Evolutionary conservation across 2,113 vertebrate species (phyloP).

Genomic region (Coryphaenoides rupestris): DNA sequence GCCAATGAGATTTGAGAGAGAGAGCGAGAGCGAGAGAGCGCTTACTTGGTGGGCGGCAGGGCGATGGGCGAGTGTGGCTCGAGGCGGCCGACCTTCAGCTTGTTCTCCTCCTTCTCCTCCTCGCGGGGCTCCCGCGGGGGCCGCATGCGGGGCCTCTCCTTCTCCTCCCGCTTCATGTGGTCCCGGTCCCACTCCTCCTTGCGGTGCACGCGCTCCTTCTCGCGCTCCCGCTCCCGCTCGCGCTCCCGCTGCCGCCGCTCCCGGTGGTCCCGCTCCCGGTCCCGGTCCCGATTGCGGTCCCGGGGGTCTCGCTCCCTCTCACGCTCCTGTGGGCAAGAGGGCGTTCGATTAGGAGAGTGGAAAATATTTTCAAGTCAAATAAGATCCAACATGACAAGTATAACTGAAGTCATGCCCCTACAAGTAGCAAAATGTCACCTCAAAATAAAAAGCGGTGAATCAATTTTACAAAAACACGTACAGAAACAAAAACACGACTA

Average conservation of each 20-base stretch:
- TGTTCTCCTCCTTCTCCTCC: constrained; percentile 91
- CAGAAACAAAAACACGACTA: no score
- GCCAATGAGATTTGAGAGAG: no score
- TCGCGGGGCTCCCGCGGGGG: constrained; percentile 83
- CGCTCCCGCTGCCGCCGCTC: constrained; percentile 82
- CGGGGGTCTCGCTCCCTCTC: constrained; percentile 45
- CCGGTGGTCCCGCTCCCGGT: constrained; percentile 82
- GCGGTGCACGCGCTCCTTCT: constrained; percentile 84
- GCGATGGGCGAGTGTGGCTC: constrained; percentile 81
- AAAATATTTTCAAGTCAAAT: no score
- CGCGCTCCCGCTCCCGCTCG: constrained; percentile 83
- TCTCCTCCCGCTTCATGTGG: constrained; percentile 83
- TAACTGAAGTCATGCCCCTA: no score
- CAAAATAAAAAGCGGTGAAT: no score
- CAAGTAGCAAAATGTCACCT: no score
- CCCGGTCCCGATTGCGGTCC: constrained; percentile 72
- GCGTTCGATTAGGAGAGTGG: not conserved
- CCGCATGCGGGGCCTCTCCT: constrained; percentile 84
- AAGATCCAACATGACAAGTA: no score
- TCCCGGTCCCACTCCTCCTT: constrained; percentile 90
- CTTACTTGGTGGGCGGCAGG: constrained; percentile 81
- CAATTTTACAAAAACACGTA: no score
- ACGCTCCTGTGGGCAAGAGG: constrained; percentile 73
- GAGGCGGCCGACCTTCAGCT: constrained; percentile 37
- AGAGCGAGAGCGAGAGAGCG: no score